These are phyloP conservation scores for Dicerorhinus sumatrensis DNA, from an alignment of 2,113 vertebrate species.

Conservation along the genomic window DNA sequence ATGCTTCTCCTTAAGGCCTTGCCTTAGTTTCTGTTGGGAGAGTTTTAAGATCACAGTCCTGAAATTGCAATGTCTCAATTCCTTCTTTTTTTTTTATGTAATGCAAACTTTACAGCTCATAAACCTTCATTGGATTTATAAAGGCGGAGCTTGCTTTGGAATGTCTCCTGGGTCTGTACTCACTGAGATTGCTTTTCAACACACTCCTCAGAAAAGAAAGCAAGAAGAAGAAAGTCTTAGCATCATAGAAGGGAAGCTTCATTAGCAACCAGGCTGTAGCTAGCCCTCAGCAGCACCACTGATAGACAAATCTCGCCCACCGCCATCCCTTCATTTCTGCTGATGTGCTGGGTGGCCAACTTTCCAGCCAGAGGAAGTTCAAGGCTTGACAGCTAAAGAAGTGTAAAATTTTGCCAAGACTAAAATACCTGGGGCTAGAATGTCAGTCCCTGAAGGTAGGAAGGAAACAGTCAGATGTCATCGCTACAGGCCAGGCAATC, in stretches of 20 bases:
- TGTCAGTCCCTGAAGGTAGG: background rate
- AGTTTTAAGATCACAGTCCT: conserved; percentile 73
- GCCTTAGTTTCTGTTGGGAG: conserved; percentile 51
- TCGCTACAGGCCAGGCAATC: background rate
- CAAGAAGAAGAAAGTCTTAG: conserved; percentile 47
- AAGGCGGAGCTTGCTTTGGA: conserved; percentile 73
- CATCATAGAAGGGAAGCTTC: conserved; percentile 26
- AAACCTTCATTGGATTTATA: conserved; percentile 77
- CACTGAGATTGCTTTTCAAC: conserved; percentile 65
- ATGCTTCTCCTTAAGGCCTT: conserved; percentile 22
- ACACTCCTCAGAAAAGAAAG: background rate
- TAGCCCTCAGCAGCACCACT: too few relatives aligned
- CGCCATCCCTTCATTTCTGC: background rate
- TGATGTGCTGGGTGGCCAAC: background rate
- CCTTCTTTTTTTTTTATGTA: conserved; percentile 40
- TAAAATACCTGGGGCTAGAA: background rate
- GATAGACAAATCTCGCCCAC: background rate
- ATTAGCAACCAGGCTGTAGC: background rate
- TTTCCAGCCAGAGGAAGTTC: background rate
- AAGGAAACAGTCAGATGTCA: conserved; percentile 44
- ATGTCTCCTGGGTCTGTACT: conserved; percentile 74
- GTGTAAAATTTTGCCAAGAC: background rate
- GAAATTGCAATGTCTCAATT: conserved; percentile 63
- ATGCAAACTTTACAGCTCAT: conserved; percentile 79
- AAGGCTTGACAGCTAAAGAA: background rate